phyloP scores from a whole-genome alignment of 2,113 vertebrate species.

The Gopherus evgoodei region DNA sequence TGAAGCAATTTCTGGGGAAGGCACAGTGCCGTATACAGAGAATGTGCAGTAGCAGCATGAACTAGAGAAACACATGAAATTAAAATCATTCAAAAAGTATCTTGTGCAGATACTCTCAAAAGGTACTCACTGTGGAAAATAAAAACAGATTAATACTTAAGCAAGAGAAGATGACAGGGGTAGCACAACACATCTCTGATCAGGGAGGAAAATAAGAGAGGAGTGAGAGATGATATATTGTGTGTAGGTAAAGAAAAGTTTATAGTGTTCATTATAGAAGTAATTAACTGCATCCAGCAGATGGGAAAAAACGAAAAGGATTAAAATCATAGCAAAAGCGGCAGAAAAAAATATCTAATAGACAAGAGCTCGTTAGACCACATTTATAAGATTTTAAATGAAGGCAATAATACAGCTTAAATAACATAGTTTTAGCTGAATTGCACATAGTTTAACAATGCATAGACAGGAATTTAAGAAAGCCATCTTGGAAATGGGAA shows the following conservation, averaged over 20 bases:
- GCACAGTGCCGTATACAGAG: neutral
- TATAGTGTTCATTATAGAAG: neutral
- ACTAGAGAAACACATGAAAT: neutral
- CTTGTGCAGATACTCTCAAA: neutral
- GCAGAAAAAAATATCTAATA: neutral
- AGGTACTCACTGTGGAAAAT: neutral
- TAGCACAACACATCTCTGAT: neutral
- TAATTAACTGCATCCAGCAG: neutral
- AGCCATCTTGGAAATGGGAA: neutral
- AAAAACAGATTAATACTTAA: neutral
- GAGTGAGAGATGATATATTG: neutral
- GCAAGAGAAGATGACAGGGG: neutral
- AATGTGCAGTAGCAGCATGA: neutral
- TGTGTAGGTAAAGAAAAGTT: neutral
- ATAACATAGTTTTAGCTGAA: neutral
- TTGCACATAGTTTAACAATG: neutral
- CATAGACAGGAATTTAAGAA: neutral
- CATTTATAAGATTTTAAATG: neutral
- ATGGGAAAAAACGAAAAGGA: neutral
- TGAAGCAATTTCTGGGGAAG: neutral
- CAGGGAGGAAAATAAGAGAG: neutral
- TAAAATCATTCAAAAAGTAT: neutral
- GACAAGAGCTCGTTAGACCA: neutral
- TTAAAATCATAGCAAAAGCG: neutral
- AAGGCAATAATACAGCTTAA: neutral